Conservation (phyloP, 2,888 invertebrate species). For the Phasia obesa region DNA sequence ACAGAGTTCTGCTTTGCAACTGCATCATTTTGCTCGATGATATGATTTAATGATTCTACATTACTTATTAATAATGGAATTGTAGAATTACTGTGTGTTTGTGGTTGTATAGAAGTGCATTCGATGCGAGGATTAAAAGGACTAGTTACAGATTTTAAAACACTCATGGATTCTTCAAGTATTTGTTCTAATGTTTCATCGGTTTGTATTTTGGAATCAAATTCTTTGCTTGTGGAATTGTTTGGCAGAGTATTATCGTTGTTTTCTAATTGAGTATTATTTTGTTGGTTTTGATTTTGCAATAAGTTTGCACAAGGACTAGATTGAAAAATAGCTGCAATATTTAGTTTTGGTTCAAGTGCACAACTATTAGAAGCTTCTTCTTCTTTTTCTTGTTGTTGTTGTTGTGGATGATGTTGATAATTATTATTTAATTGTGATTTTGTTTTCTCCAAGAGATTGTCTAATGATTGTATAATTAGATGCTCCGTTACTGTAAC, state of each 20-base stretch:
- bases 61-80: conserved; percentile 52
- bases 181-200: conserved; percentile 47
- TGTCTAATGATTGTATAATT: conserved; percentile 48
- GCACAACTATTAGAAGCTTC: conserved; percentile 24
- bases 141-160: conserved; percentile 45
- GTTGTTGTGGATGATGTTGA: too few species aligned
- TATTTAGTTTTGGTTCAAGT: conserved; percentile 48
- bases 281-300: conserved; percentile 21
- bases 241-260: not conserved
- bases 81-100: not conserved
- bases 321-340: conserved; percentile 36
- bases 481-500: conserved; percentile 53
- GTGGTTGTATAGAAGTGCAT: not conserved
- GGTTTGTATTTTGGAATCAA: not conserved
- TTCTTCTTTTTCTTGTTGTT: too few species aligned
- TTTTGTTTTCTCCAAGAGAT: conserved; percentile 32
- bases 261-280: conserved; percentile 24
- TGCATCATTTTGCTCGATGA: not conserved
- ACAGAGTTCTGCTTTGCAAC: not conserved
- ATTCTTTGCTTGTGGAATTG: not conserved
- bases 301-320: conserved; percentile 29
- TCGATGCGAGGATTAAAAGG: conserved; percentile 23
- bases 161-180: conserved; percentile 53
- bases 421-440: conserved; percentile 22
- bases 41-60: conserved; percentile 55